Base-by-base conservation (phyloP, 2,113 vertebrate species). In the Cepphus grylle region DNA sequence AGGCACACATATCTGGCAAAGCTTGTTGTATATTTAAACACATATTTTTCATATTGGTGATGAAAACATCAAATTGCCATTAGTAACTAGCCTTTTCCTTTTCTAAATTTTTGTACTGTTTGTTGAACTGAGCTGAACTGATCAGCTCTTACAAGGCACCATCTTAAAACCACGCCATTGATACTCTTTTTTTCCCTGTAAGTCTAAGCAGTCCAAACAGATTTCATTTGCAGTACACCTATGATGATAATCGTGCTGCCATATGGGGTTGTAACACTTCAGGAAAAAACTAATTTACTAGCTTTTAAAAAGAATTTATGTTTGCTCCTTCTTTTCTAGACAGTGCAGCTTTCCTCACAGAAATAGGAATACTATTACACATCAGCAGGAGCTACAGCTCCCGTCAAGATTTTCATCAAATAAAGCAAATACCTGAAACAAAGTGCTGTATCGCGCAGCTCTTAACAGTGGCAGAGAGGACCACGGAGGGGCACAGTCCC, bases 401-500 rank as follows among this genome's bases (percentile, higher is more conserved):
- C 69, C 29, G 3, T 30, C 40, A 55, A 36, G 56, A 30, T 55
- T 69, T 77, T 32, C 62, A 69, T 47, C 47, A 5, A 70, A 38
- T 10, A 61, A 55, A 62, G 56, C 65, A 70, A 89, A 27, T 9
- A 13, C 16, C 34, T 74, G 67, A 26, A 67, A 25, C 14, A 19
- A 76, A 26, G 12, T 18, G 16, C 50, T 83, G 56, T 16, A 16
- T 47, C 89, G 6, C 15, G 26, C 45, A 56, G 77, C 50, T 71
- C 67, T 40, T 27, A 13, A 3, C 5, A 30, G 82, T 5, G 8
- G 20, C 63, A 72, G 4, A 29, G 36, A 21, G 47, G 15, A 43
- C 12, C 66, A 47, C 0, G 0, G 1, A n/a, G 30, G 16, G 22
- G 43, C 25, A 62, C 0, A 13, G 67, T 55, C 53, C 23, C 56